A percentile compares a stretch with the other conserved stretches of the same genome.
Conservation (phyloP, 2,113 vertebrate species). For the Gallinago jamesoni region DNA sequence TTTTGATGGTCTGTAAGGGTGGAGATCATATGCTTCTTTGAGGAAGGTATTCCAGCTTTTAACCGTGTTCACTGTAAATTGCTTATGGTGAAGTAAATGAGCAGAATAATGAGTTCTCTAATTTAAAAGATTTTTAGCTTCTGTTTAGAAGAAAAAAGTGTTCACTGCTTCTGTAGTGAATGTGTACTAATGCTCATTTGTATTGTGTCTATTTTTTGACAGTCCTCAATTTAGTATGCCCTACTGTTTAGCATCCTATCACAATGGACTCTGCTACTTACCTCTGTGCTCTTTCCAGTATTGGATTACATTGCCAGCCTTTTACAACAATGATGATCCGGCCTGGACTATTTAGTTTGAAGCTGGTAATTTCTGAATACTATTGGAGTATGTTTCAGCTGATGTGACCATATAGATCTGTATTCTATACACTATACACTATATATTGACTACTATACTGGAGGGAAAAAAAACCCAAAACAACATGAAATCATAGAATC, state of each 20-base stretch:
- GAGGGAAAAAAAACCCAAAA: accelerated
- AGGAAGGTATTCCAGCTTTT: background rate
- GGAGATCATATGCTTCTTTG: background rate
- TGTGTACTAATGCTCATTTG: background rate
- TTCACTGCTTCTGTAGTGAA: background rate
- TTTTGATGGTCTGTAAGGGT: background rate
- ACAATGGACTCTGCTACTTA: background rate
- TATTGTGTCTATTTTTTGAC: background rate
- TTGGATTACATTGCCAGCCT: background rate
- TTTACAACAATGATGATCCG: background rate
- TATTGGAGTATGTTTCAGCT: background rate
- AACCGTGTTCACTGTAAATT: background rate
- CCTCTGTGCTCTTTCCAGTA: background rate
- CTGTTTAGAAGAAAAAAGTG: background rate
- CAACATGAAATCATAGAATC: background rate
- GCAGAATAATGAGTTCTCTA: background rate
- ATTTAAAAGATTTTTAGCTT: background rate
- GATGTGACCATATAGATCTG: background rate
- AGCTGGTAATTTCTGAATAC: background rate
- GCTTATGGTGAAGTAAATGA: background rate
- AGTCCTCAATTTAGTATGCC: background rate
- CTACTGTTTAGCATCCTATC: background rate
- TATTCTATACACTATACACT: background rate
- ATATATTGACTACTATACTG: background rate
- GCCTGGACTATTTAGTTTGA: background rate